phyloP scores from a whole-genome alignment of 2,888 invertebrate species.

The Cataglyphis albicans region DNA sequence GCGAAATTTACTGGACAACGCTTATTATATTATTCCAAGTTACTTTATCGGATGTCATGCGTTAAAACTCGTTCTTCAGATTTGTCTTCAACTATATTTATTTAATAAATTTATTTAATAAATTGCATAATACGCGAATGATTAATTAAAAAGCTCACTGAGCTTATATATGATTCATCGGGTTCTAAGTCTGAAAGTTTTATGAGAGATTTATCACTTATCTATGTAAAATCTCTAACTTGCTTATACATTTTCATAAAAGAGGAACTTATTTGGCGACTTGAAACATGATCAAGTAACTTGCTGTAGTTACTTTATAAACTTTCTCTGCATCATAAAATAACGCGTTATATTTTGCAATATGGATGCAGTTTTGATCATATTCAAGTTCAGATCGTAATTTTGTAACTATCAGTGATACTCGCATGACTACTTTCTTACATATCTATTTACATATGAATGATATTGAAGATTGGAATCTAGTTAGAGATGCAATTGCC shows the following conservation, averaged over 20 bases:
- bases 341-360: conserved; percentile 42
- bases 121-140: background rate
- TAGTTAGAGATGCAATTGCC: conserved; percentile 8
- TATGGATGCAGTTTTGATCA: conserved; percentile 37
- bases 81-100: background rate
- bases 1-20: conserved; percentile 22
- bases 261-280: background rate
- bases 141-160: conserved; percentile 13
- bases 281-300: conserved; percentile 3
- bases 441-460: background rate
- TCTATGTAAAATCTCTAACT: conserved; percentile 11
- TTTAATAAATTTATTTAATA: conserved; percentile 6
- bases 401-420: background rate
- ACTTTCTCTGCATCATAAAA: conserved; percentile 38
- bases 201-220: conserved; percentile 12
- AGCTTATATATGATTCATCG: conserved; percentile 1
- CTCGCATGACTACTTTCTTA: conserved; percentile 4
- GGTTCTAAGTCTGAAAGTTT: background rate
- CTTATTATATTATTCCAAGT: conserved; percentile 8
- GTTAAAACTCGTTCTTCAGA: background rate
- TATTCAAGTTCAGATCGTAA: conserved; percentile 26
- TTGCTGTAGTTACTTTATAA: conserved; percentile 17
- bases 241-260: conserved; percentile 25
- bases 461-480: conserved; percentile 25
- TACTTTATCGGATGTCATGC: background rate